phyloP scores from a whole-genome alignment of 2,113 vertebrate species.

The Recurvirostra avosetta region DNA sequence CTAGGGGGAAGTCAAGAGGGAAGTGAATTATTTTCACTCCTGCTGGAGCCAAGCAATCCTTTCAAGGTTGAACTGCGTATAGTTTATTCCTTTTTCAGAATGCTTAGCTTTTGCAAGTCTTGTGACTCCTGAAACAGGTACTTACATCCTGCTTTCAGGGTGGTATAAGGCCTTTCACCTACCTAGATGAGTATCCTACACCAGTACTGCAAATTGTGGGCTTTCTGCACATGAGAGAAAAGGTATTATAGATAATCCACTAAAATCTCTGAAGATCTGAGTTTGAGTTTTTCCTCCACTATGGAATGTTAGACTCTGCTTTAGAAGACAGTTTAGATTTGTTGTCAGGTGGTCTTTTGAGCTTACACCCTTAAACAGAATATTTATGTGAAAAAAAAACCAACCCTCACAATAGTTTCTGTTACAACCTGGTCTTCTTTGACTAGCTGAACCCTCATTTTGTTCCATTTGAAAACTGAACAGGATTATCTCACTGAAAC shows the following conservation, averaged over 20 bases:
- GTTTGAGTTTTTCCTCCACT: not conserved
- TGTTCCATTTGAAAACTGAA: not conserved
- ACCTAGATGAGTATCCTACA: not conserved
- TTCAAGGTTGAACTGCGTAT: not conserved
- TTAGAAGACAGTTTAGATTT: not conserved
- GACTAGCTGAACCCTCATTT: not conserved
- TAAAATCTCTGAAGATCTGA: not conserved
- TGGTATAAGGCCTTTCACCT: not conserved
- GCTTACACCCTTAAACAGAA: not conserved
- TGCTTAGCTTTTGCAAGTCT: not conserved
- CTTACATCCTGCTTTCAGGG: not conserved
- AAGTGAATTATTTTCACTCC: not conserved
- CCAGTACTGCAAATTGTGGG: not conserved
- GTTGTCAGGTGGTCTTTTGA: not conserved
- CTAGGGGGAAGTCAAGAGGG: not conserved
- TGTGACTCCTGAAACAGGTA: not conserved
- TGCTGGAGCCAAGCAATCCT: not conserved
- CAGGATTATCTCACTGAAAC: not conserved
- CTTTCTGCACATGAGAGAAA: not conserved
- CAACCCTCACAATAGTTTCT: not conserved
- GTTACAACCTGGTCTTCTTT: not conserved
- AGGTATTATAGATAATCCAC: not conserved
- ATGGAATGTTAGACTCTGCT: not conserved
- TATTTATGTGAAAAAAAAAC: not conserved
- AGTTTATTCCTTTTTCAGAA: not conserved